Evolutionary conservation across 2,113 vertebrate genomes (phyloP).

Genomic region (Procapra przewalskii): DNA sequence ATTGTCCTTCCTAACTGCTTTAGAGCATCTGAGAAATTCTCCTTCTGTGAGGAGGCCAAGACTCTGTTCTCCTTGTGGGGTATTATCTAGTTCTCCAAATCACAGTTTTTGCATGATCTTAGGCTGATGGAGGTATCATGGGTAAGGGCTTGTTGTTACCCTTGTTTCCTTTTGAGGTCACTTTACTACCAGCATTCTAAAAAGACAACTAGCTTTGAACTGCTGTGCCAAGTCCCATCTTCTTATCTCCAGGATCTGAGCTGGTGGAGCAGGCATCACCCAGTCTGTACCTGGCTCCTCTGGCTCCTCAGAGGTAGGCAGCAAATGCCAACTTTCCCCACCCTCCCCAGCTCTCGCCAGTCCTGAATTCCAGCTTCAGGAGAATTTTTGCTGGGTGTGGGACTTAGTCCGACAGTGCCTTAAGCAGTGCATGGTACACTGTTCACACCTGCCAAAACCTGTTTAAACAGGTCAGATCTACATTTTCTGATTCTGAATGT

Average conservation of each 20-base stretch:
- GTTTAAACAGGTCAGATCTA: slow-evolving; percentile 19
- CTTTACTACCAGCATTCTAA: neutral
- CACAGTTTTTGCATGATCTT: neutral
- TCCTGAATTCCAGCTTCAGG: neutral
- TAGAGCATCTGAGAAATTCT: neutral
- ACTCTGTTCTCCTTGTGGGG: neutral
- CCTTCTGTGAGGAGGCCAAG: neutral
- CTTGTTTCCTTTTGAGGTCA: neutral
- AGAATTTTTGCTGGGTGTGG: slow-evolving; percentile 12
- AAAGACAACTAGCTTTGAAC: neutral
- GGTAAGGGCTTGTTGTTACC: neutral
- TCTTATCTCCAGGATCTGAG: neutral
- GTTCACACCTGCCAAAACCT: slow-evolving; percentile 36
- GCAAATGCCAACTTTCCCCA: neutral
- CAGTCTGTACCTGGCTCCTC: neutral
- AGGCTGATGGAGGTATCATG: neutral
- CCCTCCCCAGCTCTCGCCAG: neutral
- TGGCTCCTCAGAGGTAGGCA: neutral
- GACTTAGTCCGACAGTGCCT: neutral
- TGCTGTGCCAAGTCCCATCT: neutral
- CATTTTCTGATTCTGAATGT: neutral
- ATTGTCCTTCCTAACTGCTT: neutral
- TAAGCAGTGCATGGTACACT: neutral
- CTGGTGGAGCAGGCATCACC: neutral
- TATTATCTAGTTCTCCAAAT: neutral